These are phyloP conservation scores for Drosophila subquinaria DNA, from an alignment of 2,888 invertebrate species.

Conservation along the genomic window DNA sequence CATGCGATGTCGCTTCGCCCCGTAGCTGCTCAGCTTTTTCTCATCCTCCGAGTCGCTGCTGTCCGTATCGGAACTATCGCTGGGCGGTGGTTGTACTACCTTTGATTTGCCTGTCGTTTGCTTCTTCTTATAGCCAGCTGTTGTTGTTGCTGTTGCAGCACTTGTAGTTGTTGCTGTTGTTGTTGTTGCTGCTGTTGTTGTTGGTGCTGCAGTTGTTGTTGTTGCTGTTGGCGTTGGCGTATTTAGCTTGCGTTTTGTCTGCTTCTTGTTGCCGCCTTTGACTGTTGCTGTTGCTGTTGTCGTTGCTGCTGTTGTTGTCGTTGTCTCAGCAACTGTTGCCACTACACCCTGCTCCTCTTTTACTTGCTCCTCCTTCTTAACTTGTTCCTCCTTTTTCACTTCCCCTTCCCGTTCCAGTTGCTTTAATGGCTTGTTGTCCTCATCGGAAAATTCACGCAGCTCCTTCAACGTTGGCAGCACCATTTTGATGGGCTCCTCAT, in stretches of 20 bases:
- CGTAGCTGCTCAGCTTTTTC: conserved; percentile 85
- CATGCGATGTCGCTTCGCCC: conserved; percentile 93
- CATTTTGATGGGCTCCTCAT: conserved; percentile 85
- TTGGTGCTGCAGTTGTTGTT: not conserved
- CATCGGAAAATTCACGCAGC: conserved; percentile 83
- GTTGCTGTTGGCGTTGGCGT: conserved; percentile 21
- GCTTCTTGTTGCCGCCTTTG: conserved; percentile 6
- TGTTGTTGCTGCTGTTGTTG: not conserved
- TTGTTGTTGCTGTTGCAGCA: conserved; percentile 12
- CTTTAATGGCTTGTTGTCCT: conserved; percentile 82
- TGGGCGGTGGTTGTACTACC: conserved; percentile 25
- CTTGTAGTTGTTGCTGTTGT: conserved; percentile 1
- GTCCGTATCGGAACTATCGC: conserved; percentile 54
- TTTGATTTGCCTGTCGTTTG: conserved; percentile 24
- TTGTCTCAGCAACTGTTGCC: conserved; percentile 4
- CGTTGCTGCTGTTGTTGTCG: not conserved
- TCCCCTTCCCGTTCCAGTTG: conserved; percentile 37
- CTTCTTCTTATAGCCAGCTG: conserved; percentile 28
- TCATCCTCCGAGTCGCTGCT: conserved; percentile 83
- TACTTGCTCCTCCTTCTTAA: not conserved
- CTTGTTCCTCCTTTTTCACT: not conserved
- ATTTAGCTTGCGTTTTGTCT: conserved; percentile 11
- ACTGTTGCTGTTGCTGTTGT: not conserved
- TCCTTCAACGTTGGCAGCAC: conserved; percentile 83
- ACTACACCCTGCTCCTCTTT: not conserved